Evolutionary conservation across 2,888 invertebrate genomes (phyloP), one percentile per base, ranked within the genome.

Genomic region (Julus scandinavius): DNA sequence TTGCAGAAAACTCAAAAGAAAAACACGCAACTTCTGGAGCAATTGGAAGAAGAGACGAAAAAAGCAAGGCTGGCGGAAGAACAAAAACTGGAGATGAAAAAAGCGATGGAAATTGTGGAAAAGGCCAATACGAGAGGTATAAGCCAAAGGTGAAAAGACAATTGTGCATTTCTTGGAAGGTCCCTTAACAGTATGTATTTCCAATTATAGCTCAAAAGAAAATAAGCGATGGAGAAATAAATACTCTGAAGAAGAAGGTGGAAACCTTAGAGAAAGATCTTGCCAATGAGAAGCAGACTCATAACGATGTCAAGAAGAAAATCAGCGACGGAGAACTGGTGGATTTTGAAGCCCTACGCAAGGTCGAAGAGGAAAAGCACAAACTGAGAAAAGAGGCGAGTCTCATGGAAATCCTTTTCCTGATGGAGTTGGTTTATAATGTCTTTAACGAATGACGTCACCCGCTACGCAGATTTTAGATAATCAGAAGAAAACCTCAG

Each of bases 401-500:
- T 13, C 7, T 85, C 13, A 17, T 13, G 29, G 20, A 38, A 72
- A 3, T 29, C 38, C 17, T 80, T 89, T 90, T 90, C 1, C 45
- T 45, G 45, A 29, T 29, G 29, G 29, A 0, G 29, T 29, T 29
- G 0, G 29, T 29, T 29, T 29, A 29, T 29, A 29, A 1, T 29
- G 29, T 29, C 29, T 29, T 29, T 29, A 29, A 29, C 29, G 29
- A 29, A 29, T 29, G 29, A 1, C 29, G 29, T 29, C 29, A 29
- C 29, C 29, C 1, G 29, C 1, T 29, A 91, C 92, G 83, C 90
- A 95, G 95, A 93, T 94, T 87, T 94, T 94, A 89, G 94, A 95
- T 90, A 95, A 95, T 93, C 38, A 95, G 96, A 90, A 95, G 95
- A n/a, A 95, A 94, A 92, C 93, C 92, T 87, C 94, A 93, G 91